Percentiles rank a stretch among this genome's conserved stretches.
phyloP scores from a whole-genome alignment of 2,888 invertebrate species.

The Leucoptera coffeella region DNA sequence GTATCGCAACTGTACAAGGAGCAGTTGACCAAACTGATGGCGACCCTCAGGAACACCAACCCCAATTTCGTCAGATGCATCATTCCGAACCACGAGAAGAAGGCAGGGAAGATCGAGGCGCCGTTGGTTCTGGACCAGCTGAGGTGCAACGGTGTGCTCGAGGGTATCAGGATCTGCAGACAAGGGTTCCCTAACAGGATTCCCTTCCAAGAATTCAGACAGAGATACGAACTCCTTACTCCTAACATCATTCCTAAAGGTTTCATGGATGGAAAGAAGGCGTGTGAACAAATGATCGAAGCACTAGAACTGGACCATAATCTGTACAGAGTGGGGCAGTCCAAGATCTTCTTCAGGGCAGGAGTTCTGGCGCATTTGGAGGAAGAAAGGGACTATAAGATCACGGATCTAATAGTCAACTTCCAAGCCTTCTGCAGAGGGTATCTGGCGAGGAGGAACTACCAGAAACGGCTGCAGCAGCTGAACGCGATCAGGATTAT shows the following conservation, averaged over 20 bases:
- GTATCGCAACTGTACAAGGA: conserved; percentile 99
- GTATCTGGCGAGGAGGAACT: conserved; percentile 88
- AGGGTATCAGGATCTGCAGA: conserved; percentile 98
- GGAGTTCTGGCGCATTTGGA: conserved; percentile 98
- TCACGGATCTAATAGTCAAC: conserved; percentile 95
- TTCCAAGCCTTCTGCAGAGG: conserved; percentile 98
- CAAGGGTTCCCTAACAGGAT: conserved; percentile 99
- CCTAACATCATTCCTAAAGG: conserved; percentile 98
- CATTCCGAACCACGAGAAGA: conserved; percentile 99
- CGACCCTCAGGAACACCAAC: conserved; percentile 92
- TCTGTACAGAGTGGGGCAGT: conserved; percentile 95
- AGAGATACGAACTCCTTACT: conserved; percentile 94
- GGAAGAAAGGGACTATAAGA: conserved; percentile 97
- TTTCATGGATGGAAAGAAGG: conserved; percentile 99
- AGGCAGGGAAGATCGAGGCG: conserved; percentile 97
- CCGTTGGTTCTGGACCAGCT: conserved; percentile 95
- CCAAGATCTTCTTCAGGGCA: conserved; percentile 99
- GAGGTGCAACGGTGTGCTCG: conserved; percentile 97
- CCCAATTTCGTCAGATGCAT: conserved; percentile 99
- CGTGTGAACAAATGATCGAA: conserved; percentile 97
- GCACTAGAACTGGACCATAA: conserved; percentile 94
- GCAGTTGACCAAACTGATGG: conserved; percentile 95
- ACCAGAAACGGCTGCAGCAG: conserved; percentile 95
- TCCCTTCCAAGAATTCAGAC: conserved; percentile 97
- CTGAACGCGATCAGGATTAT: conserved; percentile 97